Percentiles rank a stretch among this genome's conserved stretches.
Conservation (phyloP, 2,797 vertebrate genomes). For the Neopelma chrysocephalum region DNA sequence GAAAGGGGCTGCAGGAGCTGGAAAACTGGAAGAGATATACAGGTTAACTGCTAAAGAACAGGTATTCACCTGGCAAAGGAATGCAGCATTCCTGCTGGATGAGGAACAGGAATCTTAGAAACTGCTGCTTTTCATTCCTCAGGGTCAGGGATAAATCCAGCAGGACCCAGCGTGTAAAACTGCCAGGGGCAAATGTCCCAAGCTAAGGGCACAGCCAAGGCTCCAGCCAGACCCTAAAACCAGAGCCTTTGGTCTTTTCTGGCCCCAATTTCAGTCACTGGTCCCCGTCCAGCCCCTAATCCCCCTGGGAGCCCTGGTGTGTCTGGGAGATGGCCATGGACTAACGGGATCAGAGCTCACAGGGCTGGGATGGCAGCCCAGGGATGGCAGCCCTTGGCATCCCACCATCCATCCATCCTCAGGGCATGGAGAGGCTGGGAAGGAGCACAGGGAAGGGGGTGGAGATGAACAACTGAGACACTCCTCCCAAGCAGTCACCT, state of each 20-base stretch:
- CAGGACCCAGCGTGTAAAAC: neutral
- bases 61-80: neutral
- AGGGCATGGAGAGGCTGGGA: constrained; percentile 11
- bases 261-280: constrained; percentile 15
- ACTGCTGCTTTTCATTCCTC: neutral
- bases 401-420: neutral
- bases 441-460: neutral
- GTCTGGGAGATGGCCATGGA: constrained; percentile 22
- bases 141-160: neutral
- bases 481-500: neutral
- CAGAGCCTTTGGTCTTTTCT: constrained; percentile 4
- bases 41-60: neutral
- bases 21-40: neutral
- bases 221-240: constrained; percentile 18
- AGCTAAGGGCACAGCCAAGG: neutral
- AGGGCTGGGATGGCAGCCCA: constrained; percentile 7
- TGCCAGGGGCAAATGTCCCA: neutral
- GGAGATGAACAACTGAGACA: neutral
- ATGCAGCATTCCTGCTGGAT: neutral
- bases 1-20: neutral
- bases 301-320: constrained; percentile 17
- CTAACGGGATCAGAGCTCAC: constrained; percentile 29
- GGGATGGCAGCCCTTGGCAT: constrained; percentile 18
- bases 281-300: constrained; percentile 21
- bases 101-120: neutral